Base-by-base conservation (phyloP, 1,140 invertebrate genomes). In the Pteromalus puparum region DNA sequence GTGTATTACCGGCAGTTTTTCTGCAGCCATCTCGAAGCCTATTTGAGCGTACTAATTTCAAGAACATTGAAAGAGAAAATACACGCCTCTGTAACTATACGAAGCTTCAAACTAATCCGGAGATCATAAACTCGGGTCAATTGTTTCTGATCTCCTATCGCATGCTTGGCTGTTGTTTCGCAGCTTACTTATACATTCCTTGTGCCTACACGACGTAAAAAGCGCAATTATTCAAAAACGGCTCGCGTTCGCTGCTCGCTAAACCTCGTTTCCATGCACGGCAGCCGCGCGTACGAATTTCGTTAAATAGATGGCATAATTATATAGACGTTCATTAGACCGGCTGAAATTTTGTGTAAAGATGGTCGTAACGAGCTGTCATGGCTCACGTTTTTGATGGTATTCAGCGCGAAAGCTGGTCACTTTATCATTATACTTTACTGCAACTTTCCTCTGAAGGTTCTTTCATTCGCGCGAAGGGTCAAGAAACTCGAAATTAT, bases 241-340 rank as follows among this genome's bases (percentile, higher is more conserved):
- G 26, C 61, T 48, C 15, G 42, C 42, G 21, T 26, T 76, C 30
- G 53, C 53, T 13, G 24, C 53, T 24, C 26, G 26, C 46, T 65
- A 65, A 80, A 34, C 34, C 79, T 81, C 30, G 67, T 72, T 81
- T 72, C 46, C 53, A 24, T 42, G 38, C 61, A 67, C 77, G 34
- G 26, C 28, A 68, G 3, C 42, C 5, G 68, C 68, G 15, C 21
- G 4, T n/a, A 61, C 18, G 21, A 21, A 61, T 15, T 21, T 61
- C 18, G 53, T 61, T 7, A n/a, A 61, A 61, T 6, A 21, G n/a
- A 4, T 38, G 48, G 24, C 34, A 24, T 77, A 77, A 77, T 77
- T 21, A 26, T 18, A 42, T 42, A 34, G 30, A 34, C 78, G 78
- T 28, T 81, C 67, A 48, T 81, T 72, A 81, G 28, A 72, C 28